Evolutionary conservation across 1,140 invertebrate genomes (phyloP), one percentile per base, ranked within the genome.

Genomic region (Vollenhovia emeryi): DNA sequence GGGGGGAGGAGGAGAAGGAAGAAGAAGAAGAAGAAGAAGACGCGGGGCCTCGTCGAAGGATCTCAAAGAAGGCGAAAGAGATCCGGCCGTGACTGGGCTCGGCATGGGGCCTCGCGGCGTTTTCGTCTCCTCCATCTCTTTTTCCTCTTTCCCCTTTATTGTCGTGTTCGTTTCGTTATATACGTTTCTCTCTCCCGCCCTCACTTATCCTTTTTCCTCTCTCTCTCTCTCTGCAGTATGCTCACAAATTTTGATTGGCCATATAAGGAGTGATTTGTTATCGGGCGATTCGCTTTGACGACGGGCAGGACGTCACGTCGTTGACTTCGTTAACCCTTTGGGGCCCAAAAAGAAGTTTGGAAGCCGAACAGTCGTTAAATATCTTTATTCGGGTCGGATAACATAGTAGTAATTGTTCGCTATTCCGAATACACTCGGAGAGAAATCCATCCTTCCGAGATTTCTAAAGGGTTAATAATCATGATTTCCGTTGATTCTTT

Each of bases 181-280:
- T 50, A 3, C n/a, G 2, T n/a, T 3, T 55, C 48, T 69, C 27
- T 45, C 43, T 66, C 18, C 33, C 24, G 50, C 3, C 64, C 27
- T 43, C 71, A 36, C 27, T 27, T 45, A 33, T 66, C 21, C 40
- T 43, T 57, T 76, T 83, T 48, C 64, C 9, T 45, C n/a, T 74
- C 18, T 45, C 66, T 78, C n/a, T 87, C 21, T 80, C 76, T 48
- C 24, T n/a, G n/a, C n/a, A n/a, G n/a, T n/a, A 62, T 86, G 40
- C 64, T 7, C 84, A 86, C 66, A 78, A 89, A 90, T 68, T 79
- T 87, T 71, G 89, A 87, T 87, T 74, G 83, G 30, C 89, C 76
- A 79, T 84, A 88, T 88, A 90, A 87, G 74, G 74, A 90, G 79
- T 84, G 83, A 90, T 90, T 90, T 88, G 83, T 86, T 84, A 59